Conservation (phyloP, 1,140 invertebrate genomes). For the Steinernema feltiae region DNA sequence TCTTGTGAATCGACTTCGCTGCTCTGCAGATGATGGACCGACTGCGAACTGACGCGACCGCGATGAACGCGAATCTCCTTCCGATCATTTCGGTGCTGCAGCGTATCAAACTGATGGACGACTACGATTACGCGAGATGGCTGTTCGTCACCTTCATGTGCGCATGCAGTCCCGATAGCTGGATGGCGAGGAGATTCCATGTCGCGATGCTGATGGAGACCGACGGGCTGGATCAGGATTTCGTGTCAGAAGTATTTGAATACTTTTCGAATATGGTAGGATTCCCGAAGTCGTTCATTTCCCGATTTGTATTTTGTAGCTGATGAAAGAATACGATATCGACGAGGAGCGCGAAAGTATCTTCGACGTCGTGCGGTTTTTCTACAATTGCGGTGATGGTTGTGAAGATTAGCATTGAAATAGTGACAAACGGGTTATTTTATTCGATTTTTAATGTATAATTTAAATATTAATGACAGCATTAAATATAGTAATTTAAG, state of each 20-base stretch:
- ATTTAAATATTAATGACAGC: background rate
- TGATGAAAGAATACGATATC: background rate
- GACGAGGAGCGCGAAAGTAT: background rate
- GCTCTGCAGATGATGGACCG: background rate
- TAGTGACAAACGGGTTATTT: no score
- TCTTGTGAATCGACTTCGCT: background rate
- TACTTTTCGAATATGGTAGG: background rate
- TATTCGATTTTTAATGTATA: no score
- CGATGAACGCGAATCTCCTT: constrained; percentile 11
- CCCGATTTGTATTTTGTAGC: background rate
- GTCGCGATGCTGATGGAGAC: background rate
- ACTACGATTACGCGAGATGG: background rate
- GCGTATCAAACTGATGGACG: background rate
- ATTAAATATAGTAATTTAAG: no score
- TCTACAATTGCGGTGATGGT: background rate
- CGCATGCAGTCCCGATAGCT: background rate
- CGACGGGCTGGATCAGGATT: background rate
- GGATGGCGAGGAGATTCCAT: background rate
- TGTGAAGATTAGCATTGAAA: no score
- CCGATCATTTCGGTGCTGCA: background rate
- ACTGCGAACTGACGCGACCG: background rate
- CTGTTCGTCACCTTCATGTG: constrained; percentile 4
- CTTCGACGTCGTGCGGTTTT: background rate
- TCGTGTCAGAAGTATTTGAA: background rate
- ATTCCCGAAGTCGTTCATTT: background rate